Base-by-base conservation (phyloP, 2,888 invertebrate genomes). In the Tachina grossa region DNA sequence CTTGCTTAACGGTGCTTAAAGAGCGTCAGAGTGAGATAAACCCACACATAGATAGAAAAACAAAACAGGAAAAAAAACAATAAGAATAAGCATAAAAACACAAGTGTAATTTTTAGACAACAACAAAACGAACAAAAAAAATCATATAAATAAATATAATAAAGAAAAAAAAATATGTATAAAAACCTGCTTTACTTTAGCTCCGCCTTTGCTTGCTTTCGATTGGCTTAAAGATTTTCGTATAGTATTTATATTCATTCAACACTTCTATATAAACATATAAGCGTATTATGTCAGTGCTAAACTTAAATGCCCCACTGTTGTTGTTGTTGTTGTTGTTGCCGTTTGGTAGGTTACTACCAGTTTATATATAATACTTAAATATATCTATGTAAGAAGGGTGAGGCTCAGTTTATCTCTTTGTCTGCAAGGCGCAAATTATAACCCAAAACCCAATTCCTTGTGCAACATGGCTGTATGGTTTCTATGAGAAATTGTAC, bases 1-100 rank as follows among this genome's bases (percentile, higher is more conserved):
- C 74, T 77, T 82, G 85, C 86, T 87, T 87, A 87, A 78, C 84
- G 85, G 82, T 82, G 86, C 81, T 88, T 88, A 87, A 83, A 86
- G 87, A 87, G 88, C 80, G 88, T 83, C 88, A 91, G 91, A 91
- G 91, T 91, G 91, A 91, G 91, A 91, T 91, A 90, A 87, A 90
- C 90, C 91, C 91, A 90, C 88, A 87, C 81, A 76, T 69, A 71
- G 43, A 63, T 65, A 61, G 19, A 49, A 80, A 65, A 88, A 83
- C 59, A 89, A 90, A 81, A 79, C 47, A 61, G 43, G 72, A 83
- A 47, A 49, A 83, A 47, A 53, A 51, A 31, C 22, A 66, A 68
- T 49, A 84, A 59, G 43, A 63, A 75, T 65, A 74, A 80, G 43
- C 47, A 76, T 13, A 77, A 72, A 79, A 59, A 86, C 39, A 80